Percentiles rank a stretch among this genome's conserved stretches.
Evolutionary conservation across 2,888 invertebrate species (phyloP).

Genomic region (Melieria omissa): DNA sequence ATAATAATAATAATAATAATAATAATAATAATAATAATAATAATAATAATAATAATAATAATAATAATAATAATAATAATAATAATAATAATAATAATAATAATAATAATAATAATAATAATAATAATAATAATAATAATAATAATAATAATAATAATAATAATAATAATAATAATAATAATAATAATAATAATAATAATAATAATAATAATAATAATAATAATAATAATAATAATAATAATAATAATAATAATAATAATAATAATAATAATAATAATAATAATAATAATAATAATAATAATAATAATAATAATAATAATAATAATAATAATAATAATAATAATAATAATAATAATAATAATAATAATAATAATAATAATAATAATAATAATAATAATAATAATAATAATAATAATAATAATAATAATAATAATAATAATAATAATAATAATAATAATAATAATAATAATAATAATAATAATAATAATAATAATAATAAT

Average conservation of each 20-base stretch:
- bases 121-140: conserved; percentile 4
- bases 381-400: conserved; percentile 4
- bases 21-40: conserved; percentile 4
- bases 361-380: conserved; percentile 4
- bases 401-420: conserved; percentile 4
- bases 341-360: conserved; percentile 4
- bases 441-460: conserved; percentile 4
- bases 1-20: conserved; percentile 4
- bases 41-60: conserved; percentile 4
- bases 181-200: conserved; percentile 4
- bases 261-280: conserved; percentile 4
- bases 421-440: conserved; percentile 4
- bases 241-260: conserved; percentile 4
- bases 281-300: conserved; percentile 4
- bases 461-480: no score
- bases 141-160: conserved; percentile 4
- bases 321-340: conserved; percentile 4
- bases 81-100: conserved; percentile 4
- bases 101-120: conserved; percentile 4
- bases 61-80: conserved; percentile 4
- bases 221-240: conserved; percentile 4
- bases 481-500: no score
- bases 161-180: conserved; percentile 4
- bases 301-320: conserved; percentile 4
- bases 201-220: conserved; percentile 4